These are phyloP conservation scores for Tenthredo livida DNA, from an alignment of 2,888 invertebrate species.

Conservation along the genomic window DNA sequence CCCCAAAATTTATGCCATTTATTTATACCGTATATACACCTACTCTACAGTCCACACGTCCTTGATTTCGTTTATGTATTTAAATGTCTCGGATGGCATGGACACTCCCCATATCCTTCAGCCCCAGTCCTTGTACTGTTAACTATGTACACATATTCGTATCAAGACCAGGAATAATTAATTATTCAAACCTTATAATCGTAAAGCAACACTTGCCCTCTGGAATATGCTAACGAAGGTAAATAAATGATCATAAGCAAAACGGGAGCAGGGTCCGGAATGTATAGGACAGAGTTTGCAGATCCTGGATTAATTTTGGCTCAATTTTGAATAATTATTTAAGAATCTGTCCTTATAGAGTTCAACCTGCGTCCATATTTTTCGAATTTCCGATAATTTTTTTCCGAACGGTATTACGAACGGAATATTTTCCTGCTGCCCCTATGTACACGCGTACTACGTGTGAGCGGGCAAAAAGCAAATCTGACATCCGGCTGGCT, in stretches of 20 bases:
- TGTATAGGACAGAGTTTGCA: neutral
- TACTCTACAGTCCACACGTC: neutral
- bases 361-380: neutral
- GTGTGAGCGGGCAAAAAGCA: neutral
- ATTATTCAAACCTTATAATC: constrained; percentile 43
- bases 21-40: neutral
- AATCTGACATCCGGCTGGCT: constrained; percentile 14
- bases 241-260: constrained; percentile 45
- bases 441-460: neutral
- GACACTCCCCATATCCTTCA: neutral
- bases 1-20: neutral
- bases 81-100: neutral
- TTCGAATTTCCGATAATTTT: neutral
- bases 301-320: constrained; percentile 25
- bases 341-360: neutral
- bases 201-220: constrained; percentile 39
- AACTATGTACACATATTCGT: neutral
- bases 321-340: constrained; percentile 34
- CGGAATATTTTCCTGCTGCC: neutral
- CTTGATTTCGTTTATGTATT: neutral
- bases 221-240: constrained; percentile 33
- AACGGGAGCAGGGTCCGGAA: neutral
- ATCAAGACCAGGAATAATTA: constrained; percentile 22
- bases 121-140: neutral
- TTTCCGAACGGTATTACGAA: neutral